Base-by-base conservation (phyloP, 2,797 vertebrate species). In the Telmatherina bonti region DNA sequence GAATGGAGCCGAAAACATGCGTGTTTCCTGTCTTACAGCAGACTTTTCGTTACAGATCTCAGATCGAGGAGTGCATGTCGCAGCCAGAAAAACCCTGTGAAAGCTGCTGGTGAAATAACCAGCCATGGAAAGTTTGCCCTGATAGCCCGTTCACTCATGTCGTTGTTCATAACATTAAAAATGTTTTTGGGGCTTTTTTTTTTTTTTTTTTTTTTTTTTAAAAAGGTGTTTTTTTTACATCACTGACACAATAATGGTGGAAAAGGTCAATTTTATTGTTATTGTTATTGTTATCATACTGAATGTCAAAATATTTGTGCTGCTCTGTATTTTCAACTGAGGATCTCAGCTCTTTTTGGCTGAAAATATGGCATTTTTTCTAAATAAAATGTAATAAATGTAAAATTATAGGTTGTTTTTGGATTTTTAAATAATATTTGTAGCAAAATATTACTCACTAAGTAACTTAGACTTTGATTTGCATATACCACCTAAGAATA, bases 21-120 rank as follows among this genome's bases (percentile, higher is more conserved):
- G 12, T 3, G 30, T 30, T 38, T 12, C 29, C 7, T 7, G 12
- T 54, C 38, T 54, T 5, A 36, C 33, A 5, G 1, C 30, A n/a
- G 20, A 7, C 29, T n/a, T n/a, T 8, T n/a, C 41, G 8, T 62
- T 20, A 41, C 58, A 94, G 93, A 62, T 62, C 85, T 58, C 71
- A 56, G 47, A 53, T 94, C 41, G 0, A 78, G 52, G 30, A 64
- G 1, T 94, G 93, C 31, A 69, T 66, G 66, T 63, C 78, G 0
- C 0, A 86, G 7, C 64, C 33, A 31, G 20, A 84, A 8, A 79
- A 1, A 47, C 0, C 78, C 0, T 94, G 93, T 65, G 76, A 71
- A 11, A 0, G 31, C 52, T 94, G 92, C 45, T 92, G 90, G 92
- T 92, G 81, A 91, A 70, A 31, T 1, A 52, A 62, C 35, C 7